Conservation (phyloP, 2,888 invertebrate genomes). For the Xylocampa areola region DNA sequence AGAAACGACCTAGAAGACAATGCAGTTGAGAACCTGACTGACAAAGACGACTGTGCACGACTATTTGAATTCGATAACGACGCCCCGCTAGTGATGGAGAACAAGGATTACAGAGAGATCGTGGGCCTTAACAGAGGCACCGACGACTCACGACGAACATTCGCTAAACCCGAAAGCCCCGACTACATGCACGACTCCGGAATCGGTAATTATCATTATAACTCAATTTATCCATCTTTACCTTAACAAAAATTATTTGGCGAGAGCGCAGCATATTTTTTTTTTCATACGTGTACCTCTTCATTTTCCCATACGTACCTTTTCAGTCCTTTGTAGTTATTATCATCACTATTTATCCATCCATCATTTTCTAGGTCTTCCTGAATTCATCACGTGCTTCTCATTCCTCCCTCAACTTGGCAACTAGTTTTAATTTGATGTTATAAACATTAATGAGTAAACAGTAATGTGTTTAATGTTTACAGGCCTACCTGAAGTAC, state of each 20-base stretch:
- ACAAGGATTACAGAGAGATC: constrained; percentile 85
- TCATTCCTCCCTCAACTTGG: too few relatives aligned
- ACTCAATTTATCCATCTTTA: background rate
- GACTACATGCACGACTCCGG: constrained; percentile 89
- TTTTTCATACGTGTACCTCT: too few relatives aligned
- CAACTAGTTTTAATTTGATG: too few relatives aligned
- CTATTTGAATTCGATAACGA: constrained; percentile 91
- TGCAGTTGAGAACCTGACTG: constrained; percentile 82
- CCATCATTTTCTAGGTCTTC: too few relatives aligned
- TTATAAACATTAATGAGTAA: too few relatives aligned
- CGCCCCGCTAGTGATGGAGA: constrained; percentile 86
- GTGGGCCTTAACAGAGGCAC: constrained; percentile 86
- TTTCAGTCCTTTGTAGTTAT: too few relatives aligned
- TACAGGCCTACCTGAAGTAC: constrained; percentile 85
- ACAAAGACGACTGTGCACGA: constrained; percentile 85
- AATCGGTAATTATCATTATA: constrained; percentile 75
- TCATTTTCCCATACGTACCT: too few relatives aligned
- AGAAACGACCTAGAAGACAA: constrained; percentile 78
- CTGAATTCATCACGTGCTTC: too few relatives aligned
- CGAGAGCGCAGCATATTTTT: too few relatives aligned
- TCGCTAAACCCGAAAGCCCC: constrained; percentile 86
- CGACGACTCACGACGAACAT: constrained; percentile 86
- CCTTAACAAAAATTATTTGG: too few relatives aligned
- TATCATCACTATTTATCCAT: too few relatives aligned
- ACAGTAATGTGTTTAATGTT: constrained; percentile 39